Evolutionary conservation across 2,888 invertebrate genomes (phyloP).

Genomic region (Agrotis puta): DNA sequence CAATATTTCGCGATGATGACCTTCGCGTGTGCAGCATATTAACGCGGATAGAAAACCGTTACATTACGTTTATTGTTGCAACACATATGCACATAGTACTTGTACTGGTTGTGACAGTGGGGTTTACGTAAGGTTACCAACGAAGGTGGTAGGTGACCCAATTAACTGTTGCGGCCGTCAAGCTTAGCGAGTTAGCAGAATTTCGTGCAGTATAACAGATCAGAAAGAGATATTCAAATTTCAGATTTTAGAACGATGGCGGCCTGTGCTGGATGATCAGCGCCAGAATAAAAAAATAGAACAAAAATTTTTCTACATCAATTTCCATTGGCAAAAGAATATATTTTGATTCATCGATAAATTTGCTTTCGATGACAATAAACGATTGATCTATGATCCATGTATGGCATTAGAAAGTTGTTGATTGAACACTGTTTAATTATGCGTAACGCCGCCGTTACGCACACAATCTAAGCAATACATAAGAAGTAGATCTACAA

Average conservation of each 20-base stretch:
- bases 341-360: conserved; percentile 8
- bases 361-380: conserved; percentile 49
- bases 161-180: conserved; percentile 75
- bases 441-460: conserved; percentile 72
- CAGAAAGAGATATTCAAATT: conserved; percentile 12
- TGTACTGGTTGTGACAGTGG: conserved; percentile 82
- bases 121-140: conserved; percentile 84
- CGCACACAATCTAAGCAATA: conserved; percentile 56
- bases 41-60: conserved; percentile 72
- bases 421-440: conserved; percentile 70
- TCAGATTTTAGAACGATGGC: not conserved
- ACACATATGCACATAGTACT: conserved; percentile 74
- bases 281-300: too few relatives aligned
- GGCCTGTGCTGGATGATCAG: not conserved
- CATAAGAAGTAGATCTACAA: conserved; percentile 54
- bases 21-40: conserved; percentile 71
- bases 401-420: conserved; percentile 77
- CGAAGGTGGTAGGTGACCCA: conserved; percentile 80
- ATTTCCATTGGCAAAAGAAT: not conserved
- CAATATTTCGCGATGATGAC: conserved; percentile 64
- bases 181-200: conserved; percentile 30
- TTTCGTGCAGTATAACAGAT: conserved; percentile 14
- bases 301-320: not conserved
- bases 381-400: conserved; percentile 62
- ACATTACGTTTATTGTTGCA: conserved; percentile 75